Evolutionary conservation across 1,140 invertebrate genomes (phyloP).

Genomic region (Drosophila dunni): DNA sequence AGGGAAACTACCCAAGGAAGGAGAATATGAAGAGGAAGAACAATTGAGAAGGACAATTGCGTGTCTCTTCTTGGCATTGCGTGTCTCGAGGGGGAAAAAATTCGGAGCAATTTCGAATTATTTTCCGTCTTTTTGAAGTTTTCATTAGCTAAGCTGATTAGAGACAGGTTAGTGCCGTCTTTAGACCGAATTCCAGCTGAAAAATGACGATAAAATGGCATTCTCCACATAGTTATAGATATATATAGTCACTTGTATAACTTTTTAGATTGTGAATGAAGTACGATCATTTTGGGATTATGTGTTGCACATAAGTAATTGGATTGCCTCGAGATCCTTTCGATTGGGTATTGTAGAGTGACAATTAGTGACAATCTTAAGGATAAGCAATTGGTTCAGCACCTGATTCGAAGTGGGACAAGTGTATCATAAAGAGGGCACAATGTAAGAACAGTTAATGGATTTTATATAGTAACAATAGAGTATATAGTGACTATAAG

Average conservation of each 20-base stretch:
- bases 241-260: not conserved
- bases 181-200: slow-evolving; percentile 19
- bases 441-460: not conserved
- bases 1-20: not conserved
- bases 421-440: not conserved
- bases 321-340: not conserved
- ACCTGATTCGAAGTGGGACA: not conserved
- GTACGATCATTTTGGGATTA: slow-evolving; percentile 16
- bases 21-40: not conserved
- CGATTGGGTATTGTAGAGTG: not conserved
- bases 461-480: not conserved
- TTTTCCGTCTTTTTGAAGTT: slow-evolving; percentile 26
- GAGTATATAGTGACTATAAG: too few relatives aligned
- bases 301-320: slow-evolving; percentile 30
- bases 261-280: slow-evolving; percentile 8
- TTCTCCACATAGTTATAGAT: not conserved
- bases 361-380: slow-evolving; percentile 19
- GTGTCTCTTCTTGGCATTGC: slow-evolving; percentile 48
- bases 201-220: slow-evolving; percentile 5
- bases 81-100: not conserved
- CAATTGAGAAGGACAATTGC: slow-evolving; percentile 47
- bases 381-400: not conserved
- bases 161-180: slow-evolving; percentile 5
- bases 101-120: not conserved
- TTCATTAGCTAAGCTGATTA: slow-evolving; percentile 73